Base-by-base conservation (phyloP, 1,140 invertebrate species). In the Sesamia nonagrioides region DNA sequence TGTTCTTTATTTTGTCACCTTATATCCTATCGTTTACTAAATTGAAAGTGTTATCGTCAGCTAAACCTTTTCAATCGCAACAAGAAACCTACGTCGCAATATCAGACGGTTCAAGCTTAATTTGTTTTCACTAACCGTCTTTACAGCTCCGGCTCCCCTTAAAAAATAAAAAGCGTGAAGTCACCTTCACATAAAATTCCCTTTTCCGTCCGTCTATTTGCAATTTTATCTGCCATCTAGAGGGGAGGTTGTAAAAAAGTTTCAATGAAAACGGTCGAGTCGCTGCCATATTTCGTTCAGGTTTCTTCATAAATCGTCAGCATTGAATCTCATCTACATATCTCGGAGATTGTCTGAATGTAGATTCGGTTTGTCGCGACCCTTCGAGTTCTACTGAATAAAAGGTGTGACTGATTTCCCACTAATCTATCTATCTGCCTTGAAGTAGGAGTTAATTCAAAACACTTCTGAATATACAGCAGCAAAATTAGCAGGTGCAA, bases 291-390 rank as follows among this genome's bases (percentile, higher is more conserved):
- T 90, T 91, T 91, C 83, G 82, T 84, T 85, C 77, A 80, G 84
- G 86, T 88, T 90, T 89, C 91, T 88, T 90, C 87, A 92, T 91
- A 92, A 92, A 92, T 92, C 87, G 88, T 90, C 86, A 89, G 82
- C 86, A 88, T 88, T 48, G 80, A 81, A 81, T 79, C 85, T 89
- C 86, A 90, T 92, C 86, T 91, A 86, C 89, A 91, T 91, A 90
- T 91, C 85, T 87, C 79, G 68, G 81, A 85, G 84, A 84, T 85
- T 82, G 77, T 58, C 77, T 73, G 72, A 83, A 76, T 79, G 73
- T 75, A 73, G 54, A 74, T 78, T 66, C 48, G 60, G 68, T 73
- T 73, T 73, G 71, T 69, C 73, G 72, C 72, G 61, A 73, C 71
- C 71, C 58, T 73, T 73, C 37, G 54, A 42, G 52, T 60, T 45